These are phyloP conservation scores for Ophraella communa DNA, from an alignment of 2,888 invertebrate species.

Conservation along the genomic window DNA sequence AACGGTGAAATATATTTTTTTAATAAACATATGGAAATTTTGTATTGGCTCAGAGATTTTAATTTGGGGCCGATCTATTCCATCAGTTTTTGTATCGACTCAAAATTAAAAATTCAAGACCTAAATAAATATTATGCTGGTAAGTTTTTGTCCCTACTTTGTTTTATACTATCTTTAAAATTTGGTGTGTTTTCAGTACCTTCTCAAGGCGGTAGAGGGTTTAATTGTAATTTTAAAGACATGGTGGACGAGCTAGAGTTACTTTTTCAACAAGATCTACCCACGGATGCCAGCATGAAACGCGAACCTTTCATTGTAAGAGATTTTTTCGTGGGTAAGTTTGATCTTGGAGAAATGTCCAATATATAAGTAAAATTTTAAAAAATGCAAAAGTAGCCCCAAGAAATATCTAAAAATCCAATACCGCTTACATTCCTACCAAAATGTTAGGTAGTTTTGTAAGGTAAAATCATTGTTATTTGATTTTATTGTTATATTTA, in stretches of 20 bases:
- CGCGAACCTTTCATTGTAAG: conserved; percentile 62
- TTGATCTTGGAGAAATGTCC: no score
- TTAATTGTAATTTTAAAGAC: conserved; percentile 45
- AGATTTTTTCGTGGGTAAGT: conserved; percentile 65
- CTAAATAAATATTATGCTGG: conserved; percentile 28
- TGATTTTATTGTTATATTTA: no score
- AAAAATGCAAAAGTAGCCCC: no score
- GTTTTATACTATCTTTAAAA: not conserved
- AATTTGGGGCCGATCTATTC: conserved; percentile 61
- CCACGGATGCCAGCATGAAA: conserved; percentile 62
- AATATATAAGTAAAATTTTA: no score
- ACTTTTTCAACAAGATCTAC: conserved; percentile 52
- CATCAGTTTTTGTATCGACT: conserved; percentile 62
- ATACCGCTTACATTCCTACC: no score
- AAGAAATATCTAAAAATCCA: no score
- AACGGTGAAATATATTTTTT: conserved; percentile 67
- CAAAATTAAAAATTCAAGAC: conserved; percentile 35
- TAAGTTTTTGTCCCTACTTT: conserved; percentile 9
- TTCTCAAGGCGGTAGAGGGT: conserved; percentile 22
- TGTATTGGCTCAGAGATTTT: conserved; percentile 66
- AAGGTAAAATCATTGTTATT: no score
- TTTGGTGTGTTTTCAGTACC: conserved; percentile 19
- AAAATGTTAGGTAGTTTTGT: no score
- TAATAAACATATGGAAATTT: conserved; percentile 64
- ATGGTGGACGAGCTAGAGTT: conserved; percentile 49